Conservation (phyloP, 2,888 invertebrate genomes). For the Melitaea athalia region DNA sequence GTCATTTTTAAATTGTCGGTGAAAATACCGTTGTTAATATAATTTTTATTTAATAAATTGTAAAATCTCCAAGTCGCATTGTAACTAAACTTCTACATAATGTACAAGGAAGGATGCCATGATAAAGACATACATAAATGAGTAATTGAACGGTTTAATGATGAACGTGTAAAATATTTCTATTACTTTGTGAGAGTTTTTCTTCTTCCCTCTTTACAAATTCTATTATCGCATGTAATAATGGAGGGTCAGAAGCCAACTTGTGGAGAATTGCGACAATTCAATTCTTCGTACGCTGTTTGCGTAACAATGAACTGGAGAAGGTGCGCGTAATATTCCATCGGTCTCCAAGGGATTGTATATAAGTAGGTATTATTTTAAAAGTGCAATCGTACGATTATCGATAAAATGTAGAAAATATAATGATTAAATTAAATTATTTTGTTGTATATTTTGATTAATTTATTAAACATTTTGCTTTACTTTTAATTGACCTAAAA, state of each 20-base stretch:
- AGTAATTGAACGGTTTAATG: background rate
- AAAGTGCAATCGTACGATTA: slow-evolving; percentile 75
- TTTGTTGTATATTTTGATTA: slow-evolving; percentile 29
- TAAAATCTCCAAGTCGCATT: too few relatives aligned
- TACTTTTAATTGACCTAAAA: background rate
- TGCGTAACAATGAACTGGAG: slow-evolving; percentile 6
- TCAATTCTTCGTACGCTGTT: slow-evolving; percentile 6
- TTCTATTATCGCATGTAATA: slow-evolving; percentile 6
- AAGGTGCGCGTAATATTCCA: slow-evolving; percentile 10
- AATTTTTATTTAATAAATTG: too few relatives aligned
- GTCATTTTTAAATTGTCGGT: background rate
- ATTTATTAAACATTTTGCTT: background rate
- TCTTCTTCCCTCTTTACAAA: slow-evolving; percentile 12
- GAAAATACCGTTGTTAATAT: too few relatives aligned
- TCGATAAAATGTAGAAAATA: slow-evolving; percentile 47
- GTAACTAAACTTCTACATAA: background rate
- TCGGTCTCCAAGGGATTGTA: slow-evolving; percentile 42
- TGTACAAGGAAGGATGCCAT: background rate
- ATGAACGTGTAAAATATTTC: slow-evolving; percentile 2
- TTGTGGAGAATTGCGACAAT: slow-evolving; percentile 6
- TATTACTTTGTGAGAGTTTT: slow-evolving; percentile 5
- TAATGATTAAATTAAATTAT: slow-evolving; percentile 33
- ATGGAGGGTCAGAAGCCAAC: background rate
- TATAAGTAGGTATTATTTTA: slow-evolving; percentile 61
- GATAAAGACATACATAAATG: background rate